Evolutionary conservation across 2,113 vertebrate species (phyloP).

Genomic region (Trochalopteron elliotii): DNA sequence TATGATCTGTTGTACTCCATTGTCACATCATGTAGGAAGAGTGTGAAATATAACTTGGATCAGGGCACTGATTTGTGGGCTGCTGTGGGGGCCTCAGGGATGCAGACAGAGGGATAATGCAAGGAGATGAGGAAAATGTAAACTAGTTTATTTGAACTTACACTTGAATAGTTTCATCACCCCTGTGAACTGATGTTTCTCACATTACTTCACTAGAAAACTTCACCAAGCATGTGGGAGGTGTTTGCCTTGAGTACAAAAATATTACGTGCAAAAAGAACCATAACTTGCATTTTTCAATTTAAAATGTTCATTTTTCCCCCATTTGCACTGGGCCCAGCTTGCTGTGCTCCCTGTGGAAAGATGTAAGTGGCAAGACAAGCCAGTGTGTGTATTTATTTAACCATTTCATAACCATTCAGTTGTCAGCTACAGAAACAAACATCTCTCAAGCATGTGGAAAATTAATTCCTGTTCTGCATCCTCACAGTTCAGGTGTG

Average conservation of each 20-base stretch:
- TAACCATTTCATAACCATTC: neutral
- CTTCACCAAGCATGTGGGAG: neutral
- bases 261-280: neutral
- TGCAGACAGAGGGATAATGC: neutral
- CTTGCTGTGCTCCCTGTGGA: neutral
- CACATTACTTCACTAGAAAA: neutral
- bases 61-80: neutral
- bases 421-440: neutral
- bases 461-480: neutral
- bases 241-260: neutral
- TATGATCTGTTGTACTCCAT: fast-evolving
- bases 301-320: neutral
- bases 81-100: neutral
- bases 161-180: neutral
- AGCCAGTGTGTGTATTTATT: neutral
- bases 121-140: neutral
- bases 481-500: neutral
- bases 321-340: neutral
- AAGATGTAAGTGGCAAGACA: neutral
- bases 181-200: neutral
- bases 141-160: neutral
- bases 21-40: fast-evolving
- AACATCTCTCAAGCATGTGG: neutral
- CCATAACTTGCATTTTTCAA: neutral
- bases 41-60: neutral